Percentiles rank a stretch among this genome's conserved stretches.
Evolutionary conservation across 2,888 invertebrate genomes (phyloP).

Genomic region (Steromphala cineraria): DNA sequence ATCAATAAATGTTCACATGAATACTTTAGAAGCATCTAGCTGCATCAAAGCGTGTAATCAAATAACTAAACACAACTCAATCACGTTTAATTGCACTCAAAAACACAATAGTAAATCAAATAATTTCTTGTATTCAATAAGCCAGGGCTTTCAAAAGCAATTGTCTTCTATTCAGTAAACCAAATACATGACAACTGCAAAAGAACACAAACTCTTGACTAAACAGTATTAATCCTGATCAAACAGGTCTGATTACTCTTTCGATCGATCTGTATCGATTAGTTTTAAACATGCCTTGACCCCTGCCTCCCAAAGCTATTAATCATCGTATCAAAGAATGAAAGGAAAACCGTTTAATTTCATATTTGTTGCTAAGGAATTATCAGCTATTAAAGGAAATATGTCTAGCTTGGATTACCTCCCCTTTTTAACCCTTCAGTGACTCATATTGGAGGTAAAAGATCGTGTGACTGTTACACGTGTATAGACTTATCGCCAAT

Average conservation of each 20-base stretch:
- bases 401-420: not conserved
- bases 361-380: not conserved
- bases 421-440: not conserved
- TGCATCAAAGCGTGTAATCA: too few relatives aligned
- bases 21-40: too few relatives aligned
- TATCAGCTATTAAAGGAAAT: not conserved
- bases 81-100: too few relatives aligned
- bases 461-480: not conserved
- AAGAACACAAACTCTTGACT: not conserved
- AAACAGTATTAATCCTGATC: not conserved
- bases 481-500: not conserved
- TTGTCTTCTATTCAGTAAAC: too few relatives aligned
- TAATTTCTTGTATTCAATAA: too few relatives aligned
- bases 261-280: not conserved
- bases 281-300: not conserved
- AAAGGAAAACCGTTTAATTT: not conserved
- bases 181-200: not conserved
- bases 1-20: too few relatives aligned
- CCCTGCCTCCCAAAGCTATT: not conserved
- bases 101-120: too few relatives aligned
- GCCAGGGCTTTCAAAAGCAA: too few relatives aligned
- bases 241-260: not conserved
- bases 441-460: not conserved
- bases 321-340: not conserved
- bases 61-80: too few relatives aligned